phyloP scores from a whole-genome alignment of 2,888 invertebrate species.

The Lacanobia oleracea region DNA sequence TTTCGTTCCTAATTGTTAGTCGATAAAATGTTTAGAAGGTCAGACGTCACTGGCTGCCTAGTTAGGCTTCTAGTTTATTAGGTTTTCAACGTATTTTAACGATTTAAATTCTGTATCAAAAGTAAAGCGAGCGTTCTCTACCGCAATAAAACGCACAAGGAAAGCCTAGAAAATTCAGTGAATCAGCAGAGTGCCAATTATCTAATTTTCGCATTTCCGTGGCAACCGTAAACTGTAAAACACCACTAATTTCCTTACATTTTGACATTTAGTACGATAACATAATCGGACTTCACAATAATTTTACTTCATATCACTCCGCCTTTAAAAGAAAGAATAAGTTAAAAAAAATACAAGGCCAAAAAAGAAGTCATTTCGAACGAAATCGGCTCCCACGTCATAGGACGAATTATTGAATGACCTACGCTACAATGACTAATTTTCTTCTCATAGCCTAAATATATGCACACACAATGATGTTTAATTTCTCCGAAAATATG shows the following conservation, averaged over 20 bases:
- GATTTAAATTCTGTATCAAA: neutral
- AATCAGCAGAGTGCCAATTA: neutral
- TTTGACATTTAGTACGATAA: too few relatives aligned
- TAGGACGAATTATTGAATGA: conserved; percentile 15
- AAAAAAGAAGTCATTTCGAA: too few relatives aligned
- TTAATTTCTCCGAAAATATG: conserved; percentile 51
- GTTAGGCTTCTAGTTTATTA: conserved; percentile 17
- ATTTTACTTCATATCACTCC: too few relatives aligned
- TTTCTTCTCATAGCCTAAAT: conserved; percentile 37
- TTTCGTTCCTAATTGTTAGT: conserved; percentile 22
- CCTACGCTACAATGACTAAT: conserved; percentile 39
- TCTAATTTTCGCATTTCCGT: too few relatives aligned
- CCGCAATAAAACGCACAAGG: neutral
- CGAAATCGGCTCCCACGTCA: conserved; percentile 19
- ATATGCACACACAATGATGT: conserved; percentile 33
- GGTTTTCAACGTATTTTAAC: neutral
- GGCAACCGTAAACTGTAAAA: too few relatives aligned
- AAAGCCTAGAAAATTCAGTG: neutral
- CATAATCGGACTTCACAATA: too few relatives aligned
- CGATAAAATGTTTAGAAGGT: conserved; percentile 33
- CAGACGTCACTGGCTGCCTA: neutral
- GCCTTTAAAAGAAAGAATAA: too few relatives aligned
- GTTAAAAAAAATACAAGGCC: too few relatives aligned
- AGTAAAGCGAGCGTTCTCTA: neutral
- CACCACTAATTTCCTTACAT: too few relatives aligned